Evolutionary conservation across 2,797 vertebrate genomes (phyloP).

Genomic region (Xerus rutilus): DNA sequence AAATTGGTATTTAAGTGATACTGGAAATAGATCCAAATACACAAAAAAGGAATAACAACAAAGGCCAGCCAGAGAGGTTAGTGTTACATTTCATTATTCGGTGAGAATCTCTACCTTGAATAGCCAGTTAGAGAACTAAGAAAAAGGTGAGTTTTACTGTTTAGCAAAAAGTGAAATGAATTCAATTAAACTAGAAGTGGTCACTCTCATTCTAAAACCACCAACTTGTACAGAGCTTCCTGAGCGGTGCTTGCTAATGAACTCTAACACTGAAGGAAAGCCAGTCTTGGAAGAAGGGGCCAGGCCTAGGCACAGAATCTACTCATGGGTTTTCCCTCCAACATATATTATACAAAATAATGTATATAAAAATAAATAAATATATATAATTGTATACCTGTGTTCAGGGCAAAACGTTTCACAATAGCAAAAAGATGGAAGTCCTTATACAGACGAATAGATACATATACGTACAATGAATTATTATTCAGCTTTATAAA

Average conservation of each 20-base stretch:
- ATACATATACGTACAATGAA: background rate
- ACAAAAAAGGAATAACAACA: background rate
- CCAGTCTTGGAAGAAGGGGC: background rate
- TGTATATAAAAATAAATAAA: background rate
- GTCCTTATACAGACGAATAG: background rate
- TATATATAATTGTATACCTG: background rate
- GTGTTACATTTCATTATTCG: background rate
- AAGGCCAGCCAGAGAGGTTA: background rate
- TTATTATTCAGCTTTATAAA: background rate
- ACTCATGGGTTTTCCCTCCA: background rate
- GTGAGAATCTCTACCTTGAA: background rate
- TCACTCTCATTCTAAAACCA: background rate
- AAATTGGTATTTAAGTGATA: background rate
- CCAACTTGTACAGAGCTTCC: background rate
- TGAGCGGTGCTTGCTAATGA: too few relatives aligned
- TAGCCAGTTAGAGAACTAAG: background rate
- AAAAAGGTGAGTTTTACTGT: background rate
- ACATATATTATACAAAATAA: background rate
- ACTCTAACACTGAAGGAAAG: background rate
- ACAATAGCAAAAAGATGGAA: background rate
- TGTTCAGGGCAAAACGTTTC: background rate
- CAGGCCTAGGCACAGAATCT: too few relatives aligned
- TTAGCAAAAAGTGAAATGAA: background rate
- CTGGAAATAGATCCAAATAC: background rate
- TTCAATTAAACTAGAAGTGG: background rate